phyloP scores from a whole-genome alignment of 2,797 vertebrate genomes.

The Pogonophryne albipinna region DNA sequence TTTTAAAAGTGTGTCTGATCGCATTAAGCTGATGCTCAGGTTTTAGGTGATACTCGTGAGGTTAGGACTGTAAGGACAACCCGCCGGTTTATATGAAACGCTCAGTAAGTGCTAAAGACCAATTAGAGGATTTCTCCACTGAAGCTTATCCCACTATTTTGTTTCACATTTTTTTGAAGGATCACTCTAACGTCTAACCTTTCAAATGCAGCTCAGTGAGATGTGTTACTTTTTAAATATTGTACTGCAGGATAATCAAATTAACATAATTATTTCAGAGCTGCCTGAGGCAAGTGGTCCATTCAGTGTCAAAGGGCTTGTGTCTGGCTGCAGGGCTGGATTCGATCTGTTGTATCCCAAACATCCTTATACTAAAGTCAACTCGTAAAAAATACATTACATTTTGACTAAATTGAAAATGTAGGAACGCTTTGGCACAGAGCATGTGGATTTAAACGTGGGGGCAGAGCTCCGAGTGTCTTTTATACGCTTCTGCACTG shows the following conservation, averaged over 20 bases:
- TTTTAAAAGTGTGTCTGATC: constrained; percentile 75
- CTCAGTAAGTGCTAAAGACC: constrained; percentile 60
- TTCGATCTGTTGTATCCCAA: constrained; percentile 59
- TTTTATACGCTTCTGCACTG: constrained; percentile 7
- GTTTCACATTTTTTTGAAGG: constrained; percentile 51
- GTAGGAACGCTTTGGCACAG: neutral
- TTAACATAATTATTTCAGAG: constrained; percentile 68
- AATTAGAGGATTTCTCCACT: constrained; percentile 56
- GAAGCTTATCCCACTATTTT: constrained; percentile 54
- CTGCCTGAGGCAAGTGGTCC: constrained; percentile 56
- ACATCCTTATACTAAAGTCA: constrained; percentile 39
- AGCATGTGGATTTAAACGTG: constrained; percentile 20
- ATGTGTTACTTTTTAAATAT: constrained; percentile 58
- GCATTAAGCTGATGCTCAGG: constrained; percentile 69
- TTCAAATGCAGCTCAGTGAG: constrained; percentile 41
- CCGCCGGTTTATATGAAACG: constrained; percentile 49
- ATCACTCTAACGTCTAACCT: constrained; percentile 22
- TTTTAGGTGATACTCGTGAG: constrained; percentile 68
- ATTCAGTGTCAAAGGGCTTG: constrained; percentile 66
- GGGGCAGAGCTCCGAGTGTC: constrained; percentile 6
- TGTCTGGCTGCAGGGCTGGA: constrained; percentile 69
- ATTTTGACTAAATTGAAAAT: constrained; percentile 28
- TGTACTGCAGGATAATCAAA: constrained; percentile 64
- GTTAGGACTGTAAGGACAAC: constrained; percentile 53
- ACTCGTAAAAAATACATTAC: constrained; percentile 27